Base-by-base conservation (phyloP, 2,113 vertebrate genomes). In the Myotis yumanensis region DNA sequence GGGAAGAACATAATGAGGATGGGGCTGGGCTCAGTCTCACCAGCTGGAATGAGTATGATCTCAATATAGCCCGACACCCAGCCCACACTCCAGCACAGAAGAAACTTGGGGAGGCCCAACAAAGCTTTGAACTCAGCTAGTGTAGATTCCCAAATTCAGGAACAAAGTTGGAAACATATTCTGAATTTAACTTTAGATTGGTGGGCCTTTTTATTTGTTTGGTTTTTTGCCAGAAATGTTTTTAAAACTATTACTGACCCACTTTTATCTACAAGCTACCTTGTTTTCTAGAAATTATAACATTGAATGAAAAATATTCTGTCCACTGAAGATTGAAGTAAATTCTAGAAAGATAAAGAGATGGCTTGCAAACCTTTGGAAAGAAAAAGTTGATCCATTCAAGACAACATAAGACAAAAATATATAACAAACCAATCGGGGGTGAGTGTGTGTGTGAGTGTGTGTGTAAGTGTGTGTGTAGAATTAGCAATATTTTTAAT, bases 311-410 rank as follows among this genome's bases (percentile, higher is more conserved):
- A 48, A 88, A 90, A 7, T 69, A 77, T 71, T 96, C 9, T 90
- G 23, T 83, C 40, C 23, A 57, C 23, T 54, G 14, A 93, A 69
- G 28, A 68, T 51, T 66, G 7, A 68, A 62, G 12, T 69, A 88
- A 89, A 90, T 90, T 92, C 52, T 82, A 89, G 43, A 59, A 91
- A 40, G 69, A 89, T 43, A 86, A 92, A 89, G 37, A 23, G 4
- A 64, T 37, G 20, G 11, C 59, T 85, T 72, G 28, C 35, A 32
- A 84, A 28, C 1, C 11, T 91, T 89, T 83, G 28, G 48, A 91
- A 94, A 82, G 32, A 91, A 90, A 95, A 84, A 1, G n/a, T 22
- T 80, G 68, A 92, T 77, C 10, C 32, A 66, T 66, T 92, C 37
- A 77, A 89, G 48, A 3, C 30, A 72, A 14, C 16, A 35, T 54